These are phyloP conservation scores for Tetragonula clypearis DNA, from an alignment of 1,140 invertebrate genomes.

Conservation along the genomic window DNA sequence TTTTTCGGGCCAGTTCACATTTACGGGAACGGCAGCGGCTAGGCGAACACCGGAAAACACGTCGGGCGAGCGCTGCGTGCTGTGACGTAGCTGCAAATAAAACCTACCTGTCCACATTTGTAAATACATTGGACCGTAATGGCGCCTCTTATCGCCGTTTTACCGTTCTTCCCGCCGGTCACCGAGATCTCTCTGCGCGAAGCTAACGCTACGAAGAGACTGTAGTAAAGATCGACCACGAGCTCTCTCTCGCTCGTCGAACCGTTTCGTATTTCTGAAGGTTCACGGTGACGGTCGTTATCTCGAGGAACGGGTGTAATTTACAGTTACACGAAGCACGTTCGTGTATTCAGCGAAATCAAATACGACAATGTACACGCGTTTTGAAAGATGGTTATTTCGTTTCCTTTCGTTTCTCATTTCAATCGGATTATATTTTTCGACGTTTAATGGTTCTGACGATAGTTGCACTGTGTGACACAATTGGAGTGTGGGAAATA, in stretches of 20 bases:
- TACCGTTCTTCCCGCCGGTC: background rate
- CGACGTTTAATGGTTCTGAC: too few relatives aligned
- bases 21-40: background rate
- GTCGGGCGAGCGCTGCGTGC: conserved; percentile 1
- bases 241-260: background rate
- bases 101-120: conserved; percentile 25
- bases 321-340: background rate
- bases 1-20: conserved; percentile 31
- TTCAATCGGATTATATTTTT: too few relatives aligned
- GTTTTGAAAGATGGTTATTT: background rate
- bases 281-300: background rate
- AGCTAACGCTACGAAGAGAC: background rate
- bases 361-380: background rate
- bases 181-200: background rate
- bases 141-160: conserved; percentile 32
- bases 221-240: background rate
- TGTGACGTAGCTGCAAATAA: conserved; percentile 45
- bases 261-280: background rate
- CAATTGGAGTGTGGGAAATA: too few relatives aligned
- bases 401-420: background rate
- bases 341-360: background rate
- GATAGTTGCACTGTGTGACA: too few relatives aligned
- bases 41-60: background rate
- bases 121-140: conserved; percentile 38
- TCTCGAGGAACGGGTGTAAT: background rate